phyloP scores from a whole-genome alignment of 2,113 vertebrate genomes.

The Myiagra hebetior region DNA sequence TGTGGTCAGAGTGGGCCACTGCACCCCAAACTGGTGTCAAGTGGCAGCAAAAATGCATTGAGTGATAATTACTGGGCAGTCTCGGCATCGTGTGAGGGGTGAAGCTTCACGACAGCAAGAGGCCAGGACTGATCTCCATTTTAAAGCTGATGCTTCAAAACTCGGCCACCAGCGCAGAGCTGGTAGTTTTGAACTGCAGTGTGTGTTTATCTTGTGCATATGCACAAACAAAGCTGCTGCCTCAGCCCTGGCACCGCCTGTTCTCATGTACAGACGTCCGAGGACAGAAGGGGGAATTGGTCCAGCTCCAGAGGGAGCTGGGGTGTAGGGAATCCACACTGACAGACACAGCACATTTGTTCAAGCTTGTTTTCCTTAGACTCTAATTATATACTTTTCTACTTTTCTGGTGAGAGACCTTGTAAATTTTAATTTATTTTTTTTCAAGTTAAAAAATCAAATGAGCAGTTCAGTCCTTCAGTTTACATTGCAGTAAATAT shows the following conservation, averaged over 20 bases:
- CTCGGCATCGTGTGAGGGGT: accelerated
- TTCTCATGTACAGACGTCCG: background rate
- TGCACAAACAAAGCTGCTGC: background rate
- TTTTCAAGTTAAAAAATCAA: background rate
- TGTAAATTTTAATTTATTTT: constrained; percentile 3
- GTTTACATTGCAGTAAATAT: constrained; percentile 58
- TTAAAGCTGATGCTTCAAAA: background rate
- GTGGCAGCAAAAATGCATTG: background rate
- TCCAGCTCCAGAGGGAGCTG: background rate
- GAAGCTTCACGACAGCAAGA: accelerated
- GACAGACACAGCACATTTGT: constrained; percentile 37
- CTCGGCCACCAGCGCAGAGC: background rate
- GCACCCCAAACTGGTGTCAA: background rate
- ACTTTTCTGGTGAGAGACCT: constrained; percentile 28
- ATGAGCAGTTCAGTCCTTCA: background rate
- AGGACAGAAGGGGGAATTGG: constrained; percentile 38
- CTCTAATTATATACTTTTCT: constrained; percentile 39
- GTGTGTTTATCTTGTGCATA: background rate
- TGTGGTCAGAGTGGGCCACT: accelerated
- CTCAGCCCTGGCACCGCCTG: background rate
- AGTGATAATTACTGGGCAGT: accelerated
- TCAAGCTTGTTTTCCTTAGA: constrained; percentile 38
- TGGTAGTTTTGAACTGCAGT: background rate
- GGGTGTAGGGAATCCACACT: background rate
- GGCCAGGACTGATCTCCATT: background rate